A percentile compares a stretch with the other conserved stretches of the same genome.
Conservation (phyloP, 2,888 invertebrate genomes). For the Clitarchus hookeri region DNA sequence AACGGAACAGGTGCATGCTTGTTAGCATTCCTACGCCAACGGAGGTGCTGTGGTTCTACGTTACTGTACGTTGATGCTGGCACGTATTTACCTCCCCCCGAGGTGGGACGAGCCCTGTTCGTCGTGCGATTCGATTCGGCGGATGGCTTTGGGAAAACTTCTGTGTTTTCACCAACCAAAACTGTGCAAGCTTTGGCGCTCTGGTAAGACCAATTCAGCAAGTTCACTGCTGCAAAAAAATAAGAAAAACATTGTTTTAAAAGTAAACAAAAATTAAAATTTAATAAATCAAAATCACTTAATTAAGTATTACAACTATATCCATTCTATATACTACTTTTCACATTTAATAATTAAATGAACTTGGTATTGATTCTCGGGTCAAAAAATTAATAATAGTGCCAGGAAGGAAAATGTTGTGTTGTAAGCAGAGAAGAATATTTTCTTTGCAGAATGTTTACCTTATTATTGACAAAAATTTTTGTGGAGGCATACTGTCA, state of each 20-base stretch:
- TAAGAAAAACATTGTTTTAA: conserved; percentile 23
- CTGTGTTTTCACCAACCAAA: conserved; percentile 77
- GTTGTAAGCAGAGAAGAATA: no score
- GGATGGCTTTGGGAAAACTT: conserved; percentile 69
- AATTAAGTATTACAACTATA: no score
- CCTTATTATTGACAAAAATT: no score
- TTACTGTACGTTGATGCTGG: conserved; percentile 30
- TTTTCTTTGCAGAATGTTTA: no score
- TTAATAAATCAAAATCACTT: background rate
- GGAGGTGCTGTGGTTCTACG: conserved; percentile 57
- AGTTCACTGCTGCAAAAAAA: conserved; percentile 69
- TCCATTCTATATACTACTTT: no score
- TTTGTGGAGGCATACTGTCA: no score
- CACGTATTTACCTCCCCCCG: conserved; percentile 59
- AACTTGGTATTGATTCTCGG: no score
- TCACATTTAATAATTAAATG: no score
- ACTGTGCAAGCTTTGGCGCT: conserved; percentile 83
- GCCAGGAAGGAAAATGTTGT: no score
- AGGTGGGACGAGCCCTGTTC: conserved; percentile 64
- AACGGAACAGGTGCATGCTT: conserved; percentile 57
- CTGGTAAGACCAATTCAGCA: conserved; percentile 84
- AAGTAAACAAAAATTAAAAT: conserved; percentile 25
- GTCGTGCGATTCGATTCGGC: conserved; percentile 72
- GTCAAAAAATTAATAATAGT: no score
- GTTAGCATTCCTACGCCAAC: conserved; percentile 72